Base-by-base conservation (phyloP, 2,888 invertebrate genomes). In the Volucella bombylans region DNA sequence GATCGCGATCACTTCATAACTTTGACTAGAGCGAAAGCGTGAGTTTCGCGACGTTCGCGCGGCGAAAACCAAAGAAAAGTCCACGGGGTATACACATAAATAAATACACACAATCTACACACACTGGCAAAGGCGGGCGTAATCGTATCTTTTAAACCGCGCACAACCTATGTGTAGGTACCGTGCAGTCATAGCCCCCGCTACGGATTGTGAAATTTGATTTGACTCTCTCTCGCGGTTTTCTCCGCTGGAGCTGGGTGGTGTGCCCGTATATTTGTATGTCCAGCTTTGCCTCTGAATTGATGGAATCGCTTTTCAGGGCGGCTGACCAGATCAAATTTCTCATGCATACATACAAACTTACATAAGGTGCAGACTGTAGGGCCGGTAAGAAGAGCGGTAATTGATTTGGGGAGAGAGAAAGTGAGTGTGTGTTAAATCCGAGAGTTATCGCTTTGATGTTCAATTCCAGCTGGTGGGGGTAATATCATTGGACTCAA, bases 1-100 rank as follows among this genome's bases (percentile, higher is more conserved):
- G 78, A 86, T 72, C 86, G 77, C 86, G 86, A 86, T 86, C 86
- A 86, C 82, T 86, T 86, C 77, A 86, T 82, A 86, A 82, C 86
- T 82, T 86, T 86, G 65, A 86, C 86, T 86, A 67, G 59, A 72
- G 76, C 31, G 57, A 73, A 67, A 77, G 72, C 72, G 57, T 72
- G 43, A 78, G 72, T 72, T 79, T 83, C 47, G 68, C 64, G 73
- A 73, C 73, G 74, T 82, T 82, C 71, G 61, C 67, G 72, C 67
- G 67, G 61, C 72, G 72, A 77, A 77, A 77, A 65, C 45, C 50
- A 52, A 54, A 69, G 52, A 47, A 73, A 67, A 52, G 11, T 50
- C 62, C 41, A 52, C 50, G 59, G 15, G 49, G 38, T 59, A 69
- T 65, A 67, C 59, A 68, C 39, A 71, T 62, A 54, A 52, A 2